phyloP scores from a whole-genome alignment of 2,888 invertebrate genomes.

The Apomyelois bistriatella region DNA sequence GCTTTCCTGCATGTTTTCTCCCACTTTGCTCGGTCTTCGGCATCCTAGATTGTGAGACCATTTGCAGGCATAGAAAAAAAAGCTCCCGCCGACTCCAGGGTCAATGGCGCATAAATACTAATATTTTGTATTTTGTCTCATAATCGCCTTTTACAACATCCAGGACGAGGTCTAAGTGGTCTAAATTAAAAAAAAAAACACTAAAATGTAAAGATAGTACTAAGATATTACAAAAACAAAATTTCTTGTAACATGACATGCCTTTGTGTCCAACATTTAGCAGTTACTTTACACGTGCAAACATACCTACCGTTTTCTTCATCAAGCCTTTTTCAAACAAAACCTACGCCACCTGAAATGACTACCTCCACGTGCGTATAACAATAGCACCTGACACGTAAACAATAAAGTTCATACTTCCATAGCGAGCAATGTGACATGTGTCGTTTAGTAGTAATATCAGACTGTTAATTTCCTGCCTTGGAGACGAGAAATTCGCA shows the following conservation, averaged over 20 bases:
- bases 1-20: too few relatives aligned
- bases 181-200: too few relatives aligned
- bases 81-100: too few relatives aligned
- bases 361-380: slow-evolving; percentile 20
- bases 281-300: neutral
- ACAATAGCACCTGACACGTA: slow-evolving; percentile 19
- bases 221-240: too few relatives aligned
- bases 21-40: too few relatives aligned
- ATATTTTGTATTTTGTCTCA: too few relatives aligned
- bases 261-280: slow-evolving; percentile 1
- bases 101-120: too few relatives aligned
- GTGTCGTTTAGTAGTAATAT: slow-evolving; percentile 19
- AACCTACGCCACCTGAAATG: slow-evolving; percentile 26
- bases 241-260: neutral
- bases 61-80: too few relatives aligned
- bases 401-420: slow-evolving; percentile 28
- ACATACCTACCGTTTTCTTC: slow-evolving; percentile 32
- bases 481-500: slow-evolving; percentile 37
- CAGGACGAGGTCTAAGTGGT: too few relatives aligned
- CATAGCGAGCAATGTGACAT: slow-evolving; percentile 18
- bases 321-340: slow-evolving; percentile 47
- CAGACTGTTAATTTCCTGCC: slow-evolving; percentile 34
- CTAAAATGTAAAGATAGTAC: too few relatives aligned
- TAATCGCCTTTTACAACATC: too few relatives aligned
- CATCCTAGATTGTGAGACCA: too few relatives aligned